Conservation (phyloP, 2,888 invertebrate species). For the Lissocephala sabroskyi region DNA sequence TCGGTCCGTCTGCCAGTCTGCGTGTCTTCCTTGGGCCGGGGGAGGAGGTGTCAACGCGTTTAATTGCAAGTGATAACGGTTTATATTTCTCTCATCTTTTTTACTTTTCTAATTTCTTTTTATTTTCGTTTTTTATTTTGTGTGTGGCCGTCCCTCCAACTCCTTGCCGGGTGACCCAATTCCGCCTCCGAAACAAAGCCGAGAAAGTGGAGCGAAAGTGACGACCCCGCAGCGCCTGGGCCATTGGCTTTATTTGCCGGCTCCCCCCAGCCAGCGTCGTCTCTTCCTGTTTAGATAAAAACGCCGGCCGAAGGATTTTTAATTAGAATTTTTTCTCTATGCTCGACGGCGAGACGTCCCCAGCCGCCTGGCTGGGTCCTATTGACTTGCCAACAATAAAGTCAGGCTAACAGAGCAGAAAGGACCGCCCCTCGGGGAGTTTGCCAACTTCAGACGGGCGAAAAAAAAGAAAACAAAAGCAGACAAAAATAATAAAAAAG, state of each 20-base stretch:
- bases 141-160: constrained; percentile 8
- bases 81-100: not conserved
- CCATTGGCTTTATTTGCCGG: constrained; percentile 21
- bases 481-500: constrained; percentile 20
- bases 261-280: constrained; percentile 12
- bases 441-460: not conserved
- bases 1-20: too few relatives aligned
- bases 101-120: constrained; percentile 31
- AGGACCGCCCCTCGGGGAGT: not conserved
- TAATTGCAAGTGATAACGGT: constrained; percentile 53
- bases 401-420: not conserved
- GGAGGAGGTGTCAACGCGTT: constrained; percentile 50
- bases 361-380: constrained; percentile 11
- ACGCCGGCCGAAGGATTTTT: constrained; percentile 58
- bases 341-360: not conserved
- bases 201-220: constrained; percentile 45
- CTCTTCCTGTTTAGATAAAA: constrained; percentile 53
- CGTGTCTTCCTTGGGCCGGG: not conserved
- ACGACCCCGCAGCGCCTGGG: constrained; percentile 18
- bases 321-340: constrained; percentile 45
- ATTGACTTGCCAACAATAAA: too few relatives aligned
- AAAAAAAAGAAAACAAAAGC: too few relatives aligned
- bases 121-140: too few relatives aligned
- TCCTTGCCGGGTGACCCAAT: constrained; percentile 35
- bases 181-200: constrained; percentile 7